A percentile compares a stretch with the other conserved stretches of the same genome.
Conservation (phyloP, 1,140 invertebrate genomes). For the Drosophila nasuta region DNA sequence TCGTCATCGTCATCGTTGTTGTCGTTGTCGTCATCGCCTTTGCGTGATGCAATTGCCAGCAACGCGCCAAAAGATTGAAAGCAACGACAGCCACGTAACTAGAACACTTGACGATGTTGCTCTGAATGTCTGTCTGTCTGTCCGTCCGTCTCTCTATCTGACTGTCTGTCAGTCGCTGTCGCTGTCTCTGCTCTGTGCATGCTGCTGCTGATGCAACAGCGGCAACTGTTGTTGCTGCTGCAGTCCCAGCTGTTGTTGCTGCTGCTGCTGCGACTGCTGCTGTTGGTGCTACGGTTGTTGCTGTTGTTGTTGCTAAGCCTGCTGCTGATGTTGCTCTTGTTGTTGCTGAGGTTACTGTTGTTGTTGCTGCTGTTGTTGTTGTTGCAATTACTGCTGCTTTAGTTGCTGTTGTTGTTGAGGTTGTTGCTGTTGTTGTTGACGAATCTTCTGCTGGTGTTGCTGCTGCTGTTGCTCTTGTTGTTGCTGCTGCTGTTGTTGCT, state of each 20-base stretch:
- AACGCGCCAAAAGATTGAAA: conserved; percentile 80
- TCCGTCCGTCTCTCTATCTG: background rate
- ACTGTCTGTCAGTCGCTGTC: conserved; percentile 27
- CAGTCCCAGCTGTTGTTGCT: background rate
- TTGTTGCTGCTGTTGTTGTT: too few relatives aligned
- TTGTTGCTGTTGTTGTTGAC: too few relatives aligned
- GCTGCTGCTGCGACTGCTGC: background rate
- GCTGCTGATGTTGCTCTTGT: too few relatives aligned
- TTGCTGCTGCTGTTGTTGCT: conserved; percentile 9
- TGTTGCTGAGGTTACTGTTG: too few relatives aligned
- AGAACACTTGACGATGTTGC: conserved; percentile 77
- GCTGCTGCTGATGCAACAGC: conserved; percentile 41
- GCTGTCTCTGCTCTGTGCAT: background rate
- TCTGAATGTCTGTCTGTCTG: background rate
- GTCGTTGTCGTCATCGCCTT: conserved; percentile 42
- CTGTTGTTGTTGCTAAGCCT: too few relatives aligned
- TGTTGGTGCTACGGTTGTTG: conserved; percentile 5
- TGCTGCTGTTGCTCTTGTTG: conserved; percentile 22
- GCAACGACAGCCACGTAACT: conserved; percentile 81
- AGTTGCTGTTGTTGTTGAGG: too few relatives aligned
- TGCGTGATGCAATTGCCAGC: conserved; percentile 81
- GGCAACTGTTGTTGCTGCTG: conserved; percentile 15
- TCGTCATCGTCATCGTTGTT: background rate
- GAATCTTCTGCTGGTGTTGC: background rate
- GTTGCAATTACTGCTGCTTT: too few relatives aligned